Base-by-base conservation (phyloP, 2,797 vertebrate species). In the Pangasius macronema region DNA sequence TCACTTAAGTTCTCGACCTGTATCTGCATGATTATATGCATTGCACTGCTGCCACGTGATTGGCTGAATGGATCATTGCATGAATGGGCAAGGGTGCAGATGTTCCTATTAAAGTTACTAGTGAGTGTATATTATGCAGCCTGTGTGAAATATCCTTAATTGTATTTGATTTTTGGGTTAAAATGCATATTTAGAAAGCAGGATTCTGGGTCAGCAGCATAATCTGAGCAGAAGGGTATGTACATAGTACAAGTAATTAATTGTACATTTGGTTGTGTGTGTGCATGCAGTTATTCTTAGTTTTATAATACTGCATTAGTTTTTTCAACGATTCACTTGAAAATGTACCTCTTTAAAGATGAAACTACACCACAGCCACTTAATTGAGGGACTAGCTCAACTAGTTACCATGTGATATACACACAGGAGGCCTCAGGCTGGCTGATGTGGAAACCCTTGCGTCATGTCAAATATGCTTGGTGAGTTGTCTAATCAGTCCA, bases 361-460 rank as follows among this genome's bases (percentile, higher is more conserved):
- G 18, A 79, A 22, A 55, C n/a, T 36, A 55, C 9, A 55, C 8
- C 1, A 18, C 30, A 79, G 20, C 6, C 33, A 39, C 22, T 57
- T 80, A 59, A 81, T 11, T 0, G 36, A 16, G 53, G 33, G 2
- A 11, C 24, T 57, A 22, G 20, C 20, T 36, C 10, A 39, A 59
- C 11, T 24, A 80, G 77, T 59, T 59, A 36, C 14, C 46, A 76
- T 57, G 51, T 24, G 30, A 53, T 83, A 1, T 82, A 46, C 82
- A 30, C 27, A 33, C 63, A 68, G 46, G n/a, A 83, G 16, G n/a
- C 63, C 82, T 68, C 46, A 36, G 63, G 82, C 82, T 68, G n/a
- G 68, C 61, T 33, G n/a, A 51, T 36, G 20, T 51, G 63, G 46
- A 24, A 53, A 51, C 51, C n/a, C 53, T 33, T 10, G 14, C 27